phyloP scores from a whole-genome alignment of 1,140 invertebrate species.

The Zaprionus africanus region DNA sequence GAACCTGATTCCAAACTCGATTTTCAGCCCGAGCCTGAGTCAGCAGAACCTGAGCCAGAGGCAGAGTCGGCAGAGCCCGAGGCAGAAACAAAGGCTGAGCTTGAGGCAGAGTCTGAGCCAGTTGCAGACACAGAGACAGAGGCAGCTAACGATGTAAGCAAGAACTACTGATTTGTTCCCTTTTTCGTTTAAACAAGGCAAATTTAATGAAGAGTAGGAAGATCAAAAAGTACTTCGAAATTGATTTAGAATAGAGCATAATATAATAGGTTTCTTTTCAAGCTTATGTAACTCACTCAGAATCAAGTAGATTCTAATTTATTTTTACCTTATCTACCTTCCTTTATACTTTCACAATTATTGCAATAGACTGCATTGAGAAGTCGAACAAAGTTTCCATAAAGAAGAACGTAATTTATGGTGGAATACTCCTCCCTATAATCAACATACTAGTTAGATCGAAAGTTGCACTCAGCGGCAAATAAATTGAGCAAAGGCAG shows the following conservation, averaged over 20 bases:
- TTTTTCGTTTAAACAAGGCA: neutral
- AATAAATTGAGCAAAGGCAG: constrained; percentile 10
- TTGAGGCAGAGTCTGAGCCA: constrained; percentile 28
- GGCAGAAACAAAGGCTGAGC: constrained; percentile 14
- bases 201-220: neutral
- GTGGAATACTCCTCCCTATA: neutral
- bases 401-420: neutral
- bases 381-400: neutral
- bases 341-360: neutral
- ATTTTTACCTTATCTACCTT: constrained; percentile 5
- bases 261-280: neutral
- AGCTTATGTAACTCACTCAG: neutral
- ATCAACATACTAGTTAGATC: neutral
- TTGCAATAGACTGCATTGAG: neutral
- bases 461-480: neutral
- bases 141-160: constrained; percentile 62
- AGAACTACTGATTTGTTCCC: constrained; percentile 9
- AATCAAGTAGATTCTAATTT: neutral
- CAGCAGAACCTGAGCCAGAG: constrained; percentile 32
- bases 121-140: constrained; percentile 33
- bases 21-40: constrained; percentile 21
- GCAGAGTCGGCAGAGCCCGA: constrained; percentile 15
- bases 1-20: constrained; percentile 30
- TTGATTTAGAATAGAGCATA: neutral
- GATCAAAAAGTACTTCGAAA: neutral